Evolutionary conservation across 2,797 vertebrate genomes (phyloP), one percentile per base, ranked within the genome.

Genomic region (Chaetophractus vellerosus): DNA sequence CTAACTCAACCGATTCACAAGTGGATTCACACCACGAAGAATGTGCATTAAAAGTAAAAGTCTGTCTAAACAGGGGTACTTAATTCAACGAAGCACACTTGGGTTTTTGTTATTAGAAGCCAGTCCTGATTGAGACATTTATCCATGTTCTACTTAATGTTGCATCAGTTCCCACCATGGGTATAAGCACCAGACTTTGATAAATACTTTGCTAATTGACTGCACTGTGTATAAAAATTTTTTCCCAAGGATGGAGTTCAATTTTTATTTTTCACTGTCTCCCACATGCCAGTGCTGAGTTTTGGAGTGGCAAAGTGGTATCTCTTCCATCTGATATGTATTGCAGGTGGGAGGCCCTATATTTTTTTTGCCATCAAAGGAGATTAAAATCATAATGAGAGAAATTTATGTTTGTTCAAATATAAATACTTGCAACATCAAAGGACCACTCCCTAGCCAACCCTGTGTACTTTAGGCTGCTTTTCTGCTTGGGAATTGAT

Each of bases 221-320:
- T n/a, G 1, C 0, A 19, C 11, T 57, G 11, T 59, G 21, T 82
- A 0, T n/a, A 83, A 72, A 82, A 11, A 61, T 19, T 72, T 59
- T 79, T 89, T 79, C 36, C 55, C 8, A 15, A 86, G 36, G 24
- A 81, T 18, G 41, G n/a, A 90, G 64, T 12, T 64, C n/a, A 6
- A 6, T 71, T 93, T 94, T 82, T 23, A 66, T 80, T 76, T 74
- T 78, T 82, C 41, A 57, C 10, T 88, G 2, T 89, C 18, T 72
- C 31, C 28, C 36, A 48, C 90, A 26, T 78, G 26, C 16, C n/a
- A 81, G 66, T 76, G 18, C 41, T 78, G 93, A 94, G 18, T 83
- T 93, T 84, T 61, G 21, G 38, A 74, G 28, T 33, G 3, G 18
- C n/a, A n/a, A 86, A 72, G 28, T 50, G 36, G 10, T 2, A 52